phyloP scores from a whole-genome alignment of 2,113 vertebrate species.

The Coracopsis vasa region DNA sequence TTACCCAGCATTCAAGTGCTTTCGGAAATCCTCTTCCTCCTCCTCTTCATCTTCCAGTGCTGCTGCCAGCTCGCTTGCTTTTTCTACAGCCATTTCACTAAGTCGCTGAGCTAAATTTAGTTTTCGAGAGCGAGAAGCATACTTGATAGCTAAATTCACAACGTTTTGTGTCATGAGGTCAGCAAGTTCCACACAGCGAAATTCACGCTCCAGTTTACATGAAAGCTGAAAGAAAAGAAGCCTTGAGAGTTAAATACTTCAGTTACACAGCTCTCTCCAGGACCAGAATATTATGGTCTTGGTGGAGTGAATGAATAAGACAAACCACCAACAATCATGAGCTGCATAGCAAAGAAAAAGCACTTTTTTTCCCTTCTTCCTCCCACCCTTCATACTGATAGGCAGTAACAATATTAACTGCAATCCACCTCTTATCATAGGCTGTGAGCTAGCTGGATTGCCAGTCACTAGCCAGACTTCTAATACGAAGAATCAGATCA shows the following conservation, averaged over 20 bases:
- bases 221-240: conserved; percentile 80
- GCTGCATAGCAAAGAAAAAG: neutral
- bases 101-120: conserved; percentile 89
- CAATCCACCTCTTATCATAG: neutral
- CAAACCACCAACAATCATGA: neutral
- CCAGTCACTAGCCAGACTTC: neutral
- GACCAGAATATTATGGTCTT: neutral
- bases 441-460: neutral
- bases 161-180: conserved; percentile 89
- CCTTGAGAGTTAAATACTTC: neutral
- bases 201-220: conserved; percentile 93
- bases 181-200: conserved; percentile 91
- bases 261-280: too few relatives aligned
- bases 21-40: conserved; percentile 68
- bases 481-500: neutral
- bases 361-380: neutral
- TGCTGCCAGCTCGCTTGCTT: conserved; percentile 75
- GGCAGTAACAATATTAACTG: neutral
- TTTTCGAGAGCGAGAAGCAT: conserved; percentile 87
- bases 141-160: conserved; percentile 88
- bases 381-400: neutral
- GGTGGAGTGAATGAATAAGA: neutral
- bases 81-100: conserved; percentile 86
- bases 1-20: conserved; percentile 75
- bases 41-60: conserved; percentile 47